Conservation (phyloP, 2,888 invertebrate genomes). For the Crossocerus cetratus region DNA sequence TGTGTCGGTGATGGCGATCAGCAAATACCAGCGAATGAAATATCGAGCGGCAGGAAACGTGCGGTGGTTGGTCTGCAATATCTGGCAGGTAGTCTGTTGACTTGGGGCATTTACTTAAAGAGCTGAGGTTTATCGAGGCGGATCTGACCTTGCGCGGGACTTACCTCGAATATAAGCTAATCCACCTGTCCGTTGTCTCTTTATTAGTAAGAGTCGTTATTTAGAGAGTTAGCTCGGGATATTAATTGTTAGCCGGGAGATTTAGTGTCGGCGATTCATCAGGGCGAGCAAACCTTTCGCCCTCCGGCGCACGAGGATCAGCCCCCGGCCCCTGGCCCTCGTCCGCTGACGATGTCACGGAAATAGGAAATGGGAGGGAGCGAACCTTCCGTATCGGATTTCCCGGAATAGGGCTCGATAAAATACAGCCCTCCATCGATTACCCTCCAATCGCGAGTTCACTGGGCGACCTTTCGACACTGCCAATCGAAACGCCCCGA, state of each 20-base stretch:
- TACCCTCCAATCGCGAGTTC: too few species aligned
- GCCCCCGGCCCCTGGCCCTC: not conserved
- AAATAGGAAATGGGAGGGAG: slow-evolving; percentile 12
- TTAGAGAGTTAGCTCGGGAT: slow-evolving; percentile 27
- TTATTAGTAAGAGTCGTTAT: slow-evolving; percentile 14
- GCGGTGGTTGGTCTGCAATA: too few species aligned
- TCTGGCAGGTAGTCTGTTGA: slow-evolving; percentile 24
- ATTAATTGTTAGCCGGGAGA: slow-evolving; percentile 47
- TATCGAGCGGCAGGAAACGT: slow-evolving; percentile 13
- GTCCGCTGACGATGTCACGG: slow-evolving; percentile 5
- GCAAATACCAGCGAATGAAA: slow-evolving; percentile 47
- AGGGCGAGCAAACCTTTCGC: slow-evolving; percentile 17
- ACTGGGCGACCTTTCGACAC: too few species aligned
- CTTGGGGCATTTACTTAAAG: slow-evolving; percentile 34
- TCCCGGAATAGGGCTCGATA: slow-evolving; percentile 1
- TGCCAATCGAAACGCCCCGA: too few species aligned
- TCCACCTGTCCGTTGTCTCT: too few species aligned
- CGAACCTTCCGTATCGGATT: slow-evolving; percentile 10
- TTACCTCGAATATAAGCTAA: too few species aligned
- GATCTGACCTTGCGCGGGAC: too few species aligned
- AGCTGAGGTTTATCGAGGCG: not conserved
- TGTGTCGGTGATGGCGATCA: slow-evolving; percentile 1
- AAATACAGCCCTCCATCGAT: not conserved
- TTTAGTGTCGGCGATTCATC: slow-evolving; percentile 42
- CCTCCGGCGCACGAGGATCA: not conserved